A percentile compares a stretch with the other conserved stretches of the same genome.
Conservation (phyloP, 2,113 vertebrate genomes). For the Apteryx owenii region DNA sequence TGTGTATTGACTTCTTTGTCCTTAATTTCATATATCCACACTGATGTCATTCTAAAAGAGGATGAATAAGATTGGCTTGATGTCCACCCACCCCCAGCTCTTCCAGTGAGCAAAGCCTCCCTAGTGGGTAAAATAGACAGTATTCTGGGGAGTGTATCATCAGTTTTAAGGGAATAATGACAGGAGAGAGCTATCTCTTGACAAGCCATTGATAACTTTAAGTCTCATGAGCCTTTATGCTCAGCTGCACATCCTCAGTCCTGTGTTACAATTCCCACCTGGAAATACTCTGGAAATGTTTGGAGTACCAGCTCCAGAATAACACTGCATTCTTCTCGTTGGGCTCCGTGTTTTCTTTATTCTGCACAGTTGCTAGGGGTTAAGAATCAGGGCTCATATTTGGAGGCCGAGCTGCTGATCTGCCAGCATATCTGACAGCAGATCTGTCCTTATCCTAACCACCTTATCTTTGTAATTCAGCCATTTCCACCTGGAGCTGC, state of each 20-base stretch:
- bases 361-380: background rate
- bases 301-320: background rate
- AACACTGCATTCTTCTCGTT: rapidly evolving
- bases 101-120: background rate
- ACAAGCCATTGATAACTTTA: background rate
- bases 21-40: background rate
- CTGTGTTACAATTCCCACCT: background rate
- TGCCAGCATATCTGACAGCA: background rate
- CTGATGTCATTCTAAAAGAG: background rate
- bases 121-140: background rate
- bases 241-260: background rate
- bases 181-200: background rate
- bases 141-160: background rate
- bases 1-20: background rate
- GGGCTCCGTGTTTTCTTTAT: background rate
- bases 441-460: background rate
- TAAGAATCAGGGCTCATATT: background rate
- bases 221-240: background rate
- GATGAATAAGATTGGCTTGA: background rate
- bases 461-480: background rate
- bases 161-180: background rate
- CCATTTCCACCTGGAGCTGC: background rate
- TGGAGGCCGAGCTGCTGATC: background rate
- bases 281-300: rapidly evolving
- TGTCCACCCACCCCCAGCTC: background rate